phyloP scores from a whole-genome alignment of 2,888 invertebrate genomes.

The Dendrolimus houi region DNA sequence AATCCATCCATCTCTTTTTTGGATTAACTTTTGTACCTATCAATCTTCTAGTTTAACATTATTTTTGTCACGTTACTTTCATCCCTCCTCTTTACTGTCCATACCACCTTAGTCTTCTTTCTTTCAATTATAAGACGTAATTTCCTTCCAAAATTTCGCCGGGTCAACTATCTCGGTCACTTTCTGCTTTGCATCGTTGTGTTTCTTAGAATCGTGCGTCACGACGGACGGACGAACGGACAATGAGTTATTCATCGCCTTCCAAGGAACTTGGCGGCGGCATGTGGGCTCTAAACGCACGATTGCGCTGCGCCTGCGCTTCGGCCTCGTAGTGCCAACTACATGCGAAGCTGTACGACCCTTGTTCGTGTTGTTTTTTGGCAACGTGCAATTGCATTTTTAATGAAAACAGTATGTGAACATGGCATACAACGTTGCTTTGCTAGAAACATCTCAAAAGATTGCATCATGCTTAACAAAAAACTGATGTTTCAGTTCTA shows the following conservation, averaged over 20 bases:
- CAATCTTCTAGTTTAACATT: too few relatives aligned
- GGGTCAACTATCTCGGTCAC: conserved; percentile 66
- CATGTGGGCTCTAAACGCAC: conserved; percentile 67
- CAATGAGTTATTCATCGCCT: conserved; percentile 76
- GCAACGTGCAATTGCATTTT: conserved; percentile 8
- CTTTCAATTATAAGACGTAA: too few relatives aligned
- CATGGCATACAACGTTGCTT: neutral
- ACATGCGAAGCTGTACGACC: conserved; percentile 21
- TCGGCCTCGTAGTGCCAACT: conserved; percentile 22
- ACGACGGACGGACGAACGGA: conserved; percentile 65
- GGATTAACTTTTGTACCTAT: too few relatives aligned
- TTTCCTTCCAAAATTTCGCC: conserved; percentile 40
- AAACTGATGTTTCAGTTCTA: too few relatives aligned
- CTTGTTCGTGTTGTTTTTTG: conserved; percentile 45
- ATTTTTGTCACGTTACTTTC: too few relatives aligned
- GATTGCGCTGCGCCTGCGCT: conserved; percentile 50
- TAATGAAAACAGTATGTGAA: neutral
- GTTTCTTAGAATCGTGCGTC: conserved; percentile 69
- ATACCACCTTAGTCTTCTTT: too few relatives aligned
- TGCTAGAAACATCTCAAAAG: neutral
- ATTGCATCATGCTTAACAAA: too few relatives aligned
- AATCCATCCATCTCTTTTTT: too few relatives aligned
- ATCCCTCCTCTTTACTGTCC: too few relatives aligned
- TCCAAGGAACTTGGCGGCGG: conserved; percentile 67
- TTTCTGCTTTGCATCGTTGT: conserved; percentile 47